Base-by-base conservation (phyloP, 2,113 vertebrate genomes). In the Osmerus eperlanus region DNA sequence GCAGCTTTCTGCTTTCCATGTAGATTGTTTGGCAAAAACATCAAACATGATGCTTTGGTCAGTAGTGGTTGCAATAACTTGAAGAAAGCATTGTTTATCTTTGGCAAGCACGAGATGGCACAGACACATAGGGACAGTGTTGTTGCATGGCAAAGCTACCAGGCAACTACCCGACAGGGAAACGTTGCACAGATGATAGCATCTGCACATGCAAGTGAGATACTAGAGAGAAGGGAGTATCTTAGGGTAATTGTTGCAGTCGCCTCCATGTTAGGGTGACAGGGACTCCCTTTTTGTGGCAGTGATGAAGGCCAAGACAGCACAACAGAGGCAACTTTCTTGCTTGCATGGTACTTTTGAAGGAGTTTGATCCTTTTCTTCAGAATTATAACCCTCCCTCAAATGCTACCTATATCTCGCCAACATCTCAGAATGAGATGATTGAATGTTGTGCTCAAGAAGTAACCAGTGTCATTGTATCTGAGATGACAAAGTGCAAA, bases 11-110 rank as follows among this genome's bases (percentile, higher is more conserved):
- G 66, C 65, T 71, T 71, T 41, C 41, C 21, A 52, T 63, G 36
- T 58, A 54, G 47, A 64, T 70, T 68, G 14, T 73, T 70, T 74
- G 71, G 67, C 67, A 78, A 74, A 78, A 78, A 70, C 68, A 66
- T 66, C 3, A 65, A 70, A 70, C 32, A 59, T 61, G 25, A 70
- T 65, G 14, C 32, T 73, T 74, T 78, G 52, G 67, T 74, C 60
- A 70, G 60, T 65, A 74, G 29, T 78, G 62, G 76, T 29, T 78
- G 61, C 36, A 78, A 55, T 15, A 73, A 70, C 8, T 70, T 60
- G 53, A 78, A 72, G 13, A 73, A 78, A 55, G 58, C 61, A 4
- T 66, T 78, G 72, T 23, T 70, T 61, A 67, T 74, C 32, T 78
- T 78, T 25, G 58, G 68, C 15, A 71, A 74, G n/a, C 67, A 78